Evolutionary conservation across 2,113 vertebrate species (phyloP).

Genomic region (Corythoichthys intestinalis): DNA sequence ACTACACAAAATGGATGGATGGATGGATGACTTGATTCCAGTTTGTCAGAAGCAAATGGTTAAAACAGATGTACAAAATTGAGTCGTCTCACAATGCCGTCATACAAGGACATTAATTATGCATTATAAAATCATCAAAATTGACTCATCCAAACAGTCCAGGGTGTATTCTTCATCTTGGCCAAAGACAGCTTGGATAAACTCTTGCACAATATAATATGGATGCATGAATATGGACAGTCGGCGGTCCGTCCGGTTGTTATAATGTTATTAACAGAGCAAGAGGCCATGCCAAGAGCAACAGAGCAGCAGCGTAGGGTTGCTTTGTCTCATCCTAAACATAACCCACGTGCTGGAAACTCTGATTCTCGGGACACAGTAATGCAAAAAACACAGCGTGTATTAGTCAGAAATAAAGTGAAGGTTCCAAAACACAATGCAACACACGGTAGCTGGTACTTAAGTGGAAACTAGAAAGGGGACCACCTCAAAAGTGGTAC

Average conservation of each 20-base stretch:
- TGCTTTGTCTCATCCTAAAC: conserved; percentile 50
- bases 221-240: too few species aligned
- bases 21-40: too few species aligned
- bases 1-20: not conserved
- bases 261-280: conserved; percentile 1
- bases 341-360: conserved; percentile 64
- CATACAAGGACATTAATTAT: not conserved
- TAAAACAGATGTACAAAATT: conserved; percentile 18
- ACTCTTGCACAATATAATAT: too few species aligned
- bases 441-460: not conserved
- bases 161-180: too few species aligned
- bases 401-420: conserved; percentile 1
- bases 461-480: not conserved
- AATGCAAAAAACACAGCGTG: conserved; percentile 41
- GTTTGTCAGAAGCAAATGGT: conserved; percentile 14
- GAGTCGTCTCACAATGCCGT: conserved; percentile 3
- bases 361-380: conserved; percentile 51
- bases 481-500: not conserved
- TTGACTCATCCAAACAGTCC: not conserved
- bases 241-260: not conserved
- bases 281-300: conserved; percentile 13
- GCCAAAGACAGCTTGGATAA: too few species aligned
- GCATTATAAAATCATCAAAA: not conserved
- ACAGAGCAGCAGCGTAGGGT: conserved; percentile 11
- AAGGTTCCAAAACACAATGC: not conserved